phyloP scores from a whole-genome alignment of 2,113 vertebrate genomes.

The Perognathus longimembris region DNA sequence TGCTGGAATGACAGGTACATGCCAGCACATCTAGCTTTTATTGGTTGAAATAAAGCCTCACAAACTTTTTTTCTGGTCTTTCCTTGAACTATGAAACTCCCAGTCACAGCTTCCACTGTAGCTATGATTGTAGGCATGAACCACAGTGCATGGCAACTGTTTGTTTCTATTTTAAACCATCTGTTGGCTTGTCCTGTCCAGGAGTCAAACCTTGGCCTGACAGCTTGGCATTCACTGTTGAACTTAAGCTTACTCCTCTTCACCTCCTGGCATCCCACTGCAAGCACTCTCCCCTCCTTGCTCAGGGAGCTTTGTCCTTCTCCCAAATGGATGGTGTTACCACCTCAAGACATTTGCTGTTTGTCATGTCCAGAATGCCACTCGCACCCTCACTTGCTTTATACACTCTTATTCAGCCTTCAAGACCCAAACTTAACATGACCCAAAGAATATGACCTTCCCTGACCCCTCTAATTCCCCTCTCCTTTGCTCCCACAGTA shows the following conservation, averaged over 20 bases:
- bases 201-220: conserved; percentile 33
- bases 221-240: not conserved
- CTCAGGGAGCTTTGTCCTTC: not conserved
- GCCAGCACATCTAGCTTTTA: no score
- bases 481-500: not conserved
- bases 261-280: not conserved
- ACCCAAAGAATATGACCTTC: not conserved
- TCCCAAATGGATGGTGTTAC: not conserved
- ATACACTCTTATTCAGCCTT: not conserved
- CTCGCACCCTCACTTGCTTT: not conserved
- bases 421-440: not conserved
- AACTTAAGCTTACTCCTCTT: not conserved
- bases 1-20: no score
- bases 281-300: not conserved
- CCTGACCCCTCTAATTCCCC: not conserved
- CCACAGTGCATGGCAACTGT: no score
- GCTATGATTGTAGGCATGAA: no score
- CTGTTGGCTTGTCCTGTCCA: not conserved
- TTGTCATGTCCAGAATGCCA: not conserved
- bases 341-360: not conserved
- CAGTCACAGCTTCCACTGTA: no score
- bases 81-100: no score
- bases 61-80: no score
- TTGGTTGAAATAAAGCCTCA: no score
- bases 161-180: not conserved